Evolutionary conservation across 2,888 invertebrate genomes (phyloP).

Genomic region (Mesorhabditis spiculigera): DNA sequence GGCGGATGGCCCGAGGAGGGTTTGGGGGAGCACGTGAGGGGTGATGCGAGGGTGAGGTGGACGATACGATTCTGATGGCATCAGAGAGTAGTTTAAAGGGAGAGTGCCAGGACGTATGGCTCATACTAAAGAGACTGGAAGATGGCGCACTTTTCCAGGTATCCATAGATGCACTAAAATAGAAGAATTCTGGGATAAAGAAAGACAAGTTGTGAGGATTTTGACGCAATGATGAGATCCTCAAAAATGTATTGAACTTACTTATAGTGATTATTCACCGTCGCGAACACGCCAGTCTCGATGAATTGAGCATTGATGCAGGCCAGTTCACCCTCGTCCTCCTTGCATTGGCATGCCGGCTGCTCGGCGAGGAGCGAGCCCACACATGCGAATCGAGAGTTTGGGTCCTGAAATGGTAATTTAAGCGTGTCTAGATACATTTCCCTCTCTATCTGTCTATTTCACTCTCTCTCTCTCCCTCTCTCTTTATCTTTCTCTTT

Average conservation of each 20-base stretch:
- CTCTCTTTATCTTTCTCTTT: background rate
- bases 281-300: conserved; percentile 52
- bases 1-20: too few species aligned
- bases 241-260: conserved; percentile 18
- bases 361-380: conserved; percentile 37
- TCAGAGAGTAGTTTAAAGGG: too few species aligned
- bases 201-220: too few species aligned
- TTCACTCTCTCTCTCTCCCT: conserved; percentile 1
- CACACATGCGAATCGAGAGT: background rate
- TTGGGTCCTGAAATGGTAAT: conserved; percentile 2
- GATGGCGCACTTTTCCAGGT: too few species aligned
- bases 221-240: too few species aligned
- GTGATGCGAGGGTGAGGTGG: too few species aligned
- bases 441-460: background rate
- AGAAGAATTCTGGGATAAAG: too few species aligned
- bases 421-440: background rate
- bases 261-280: conserved; percentile 50
- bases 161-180: too few species aligned
- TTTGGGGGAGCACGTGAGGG: too few species aligned
- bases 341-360: conserved; percentile 51
- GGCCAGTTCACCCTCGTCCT: conserved; percentile 32
- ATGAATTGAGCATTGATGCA: conserved; percentile 58
- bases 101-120: too few species aligned
- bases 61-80: too few species aligned
- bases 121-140: too few species aligned